Base-by-base conservation (phyloP, 2,113 vertebrate genomes). In the Rhinopomastus cyanomelas region DNA sequence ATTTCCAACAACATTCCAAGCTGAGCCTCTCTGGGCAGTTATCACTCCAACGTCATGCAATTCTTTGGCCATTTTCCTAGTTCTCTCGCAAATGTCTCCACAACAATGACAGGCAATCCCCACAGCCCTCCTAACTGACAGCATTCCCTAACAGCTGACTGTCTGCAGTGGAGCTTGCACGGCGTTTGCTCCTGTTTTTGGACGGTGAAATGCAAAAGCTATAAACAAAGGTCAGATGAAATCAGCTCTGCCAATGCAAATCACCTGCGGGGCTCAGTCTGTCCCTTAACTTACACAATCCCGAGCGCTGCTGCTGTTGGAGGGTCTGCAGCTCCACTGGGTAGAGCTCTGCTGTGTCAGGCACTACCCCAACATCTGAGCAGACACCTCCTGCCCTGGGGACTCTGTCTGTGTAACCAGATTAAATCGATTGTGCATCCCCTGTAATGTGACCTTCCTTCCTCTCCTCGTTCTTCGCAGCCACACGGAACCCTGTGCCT, bases 401-500 rank as follows among this genome's bases (percentile, higher is more conserved):
- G 72, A 62, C 32, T 77, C 48, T 77, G n/a, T 80, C 65, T 93
- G 30, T 69, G 95, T 78, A 84, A 86, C n/a, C 9, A 85, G 55
- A 91, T 86, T 53, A 89, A 90, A 60, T 72, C 75, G 16, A 75
- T 67, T 36, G 87, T 66, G 56, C 21, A 81, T 80, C 80, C 39
- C 20, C 13, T 88, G 83, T 89, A 73, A 59, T 16, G 56, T 81
- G 79, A 82, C 66, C 57, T 94, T 93, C 96, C 60, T 95, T 85
- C 30, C 51, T 55, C 71, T 75, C 34, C 92, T 84, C 52, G 55
- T 82, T 91, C 89, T 42, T 79, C 9, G 12, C 65, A n/a, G n/a
- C n/a, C n/a, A n/a, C n/a, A n/a, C n/a, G n/a, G n/a, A n/a, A n/a
- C n/a, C n/a, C n/a, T n/a, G n/a, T n/a, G n/a, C n/a, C 9, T 81